A percentile compares a stretch with the other conserved stretches of the same genome.
Conservation (phyloP, 2,888 invertebrate genomes). For the Barypeithes pellucidus region DNA sequence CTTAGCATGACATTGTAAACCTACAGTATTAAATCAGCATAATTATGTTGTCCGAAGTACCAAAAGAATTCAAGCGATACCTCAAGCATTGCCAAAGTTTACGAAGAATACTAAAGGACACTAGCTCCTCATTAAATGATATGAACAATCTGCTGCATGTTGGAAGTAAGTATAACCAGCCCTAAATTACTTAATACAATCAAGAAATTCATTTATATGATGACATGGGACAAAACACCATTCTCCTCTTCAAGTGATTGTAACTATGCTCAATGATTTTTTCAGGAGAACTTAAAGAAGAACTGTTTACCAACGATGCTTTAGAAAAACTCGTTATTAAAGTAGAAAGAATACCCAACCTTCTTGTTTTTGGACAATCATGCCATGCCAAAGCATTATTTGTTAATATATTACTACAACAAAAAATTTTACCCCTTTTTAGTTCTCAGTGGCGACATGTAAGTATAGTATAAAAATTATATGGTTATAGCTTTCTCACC, state of each 20-base stretch:
- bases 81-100: slow-evolving; percentile 66
- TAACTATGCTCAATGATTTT: slow-evolving; percentile 1
- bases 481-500: too few species aligned
- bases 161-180: slow-evolving; percentile 62
- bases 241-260: background rate
- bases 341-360: slow-evolving; percentile 73
- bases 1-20: slow-evolving; percentile 17
- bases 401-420: slow-evolving; percentile 81
- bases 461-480: slow-evolving; percentile 60
- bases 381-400: slow-evolving; percentile 81
- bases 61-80: slow-evolving; percentile 68
- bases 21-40: slow-evolving; percentile 16
- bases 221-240: too few species aligned
- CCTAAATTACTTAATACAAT: slow-evolving; percentile 2
- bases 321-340: slow-evolving; percentile 63
- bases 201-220: too few species aligned
- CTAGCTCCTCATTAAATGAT: slow-evolving; percentile 66
- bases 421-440: slow-evolving; percentile 77
- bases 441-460: slow-evolving; percentile 80
- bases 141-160: slow-evolving; percentile 65
- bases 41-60: slow-evolving; percentile 63
- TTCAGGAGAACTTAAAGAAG: slow-evolving; percentile 67
- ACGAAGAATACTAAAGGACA: slow-evolving; percentile 67
- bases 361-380: slow-evolving; percentile 83
- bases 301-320: slow-evolving; percentile 63